Evolutionary conservation across 2,113 vertebrate species (phyloP).

Genomic region (western clawed frog (Xenopus tropicalis)): DNA sequence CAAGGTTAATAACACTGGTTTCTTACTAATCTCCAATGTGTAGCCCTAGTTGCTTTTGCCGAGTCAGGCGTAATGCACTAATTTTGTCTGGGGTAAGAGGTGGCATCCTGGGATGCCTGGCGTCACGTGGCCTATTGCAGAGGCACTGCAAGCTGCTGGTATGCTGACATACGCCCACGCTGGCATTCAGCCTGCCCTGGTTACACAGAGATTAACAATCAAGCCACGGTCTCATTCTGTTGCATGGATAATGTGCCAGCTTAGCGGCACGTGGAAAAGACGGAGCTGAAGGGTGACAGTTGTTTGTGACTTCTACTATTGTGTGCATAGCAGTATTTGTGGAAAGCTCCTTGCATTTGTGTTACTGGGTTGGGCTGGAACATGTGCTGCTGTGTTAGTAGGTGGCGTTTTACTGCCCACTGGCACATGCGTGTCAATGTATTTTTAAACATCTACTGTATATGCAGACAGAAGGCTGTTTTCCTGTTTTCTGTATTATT

Average conservation of each 20-base stretch:
- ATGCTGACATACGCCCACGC: not conserved
- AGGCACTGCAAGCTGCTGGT: not conserved
- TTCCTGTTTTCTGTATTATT: too few species aligned
- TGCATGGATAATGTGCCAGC: constrained; percentile 11
- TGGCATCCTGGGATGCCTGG: not conserved
- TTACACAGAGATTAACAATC: constrained; percentile 28
- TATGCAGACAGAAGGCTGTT: too few species aligned
- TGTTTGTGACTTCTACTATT: not conserved
- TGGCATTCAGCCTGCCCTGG: constrained; percentile 32
- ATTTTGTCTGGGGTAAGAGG: not conserved
- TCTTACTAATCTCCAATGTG: not conserved
- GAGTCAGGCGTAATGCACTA: not conserved
- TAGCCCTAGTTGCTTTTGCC: not conserved
- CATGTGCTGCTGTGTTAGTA: not conserved
- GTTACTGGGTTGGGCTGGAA: not conserved
- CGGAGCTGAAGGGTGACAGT: constrained; percentile 6
- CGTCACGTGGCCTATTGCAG: constrained; percentile 7
- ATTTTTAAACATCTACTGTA: too few species aligned
- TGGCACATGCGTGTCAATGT: too few species aligned
- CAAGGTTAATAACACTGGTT: not conserved
- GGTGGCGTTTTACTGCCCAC: not conserved
- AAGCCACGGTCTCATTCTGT: constrained; percentile 18
- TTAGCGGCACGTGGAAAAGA: constrained; percentile 10
- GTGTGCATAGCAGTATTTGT: not conserved
- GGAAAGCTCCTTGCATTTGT: not conserved